Conservation (phyloP, 2,888 invertebrate genomes). For the Hyles lineata region DNA sequence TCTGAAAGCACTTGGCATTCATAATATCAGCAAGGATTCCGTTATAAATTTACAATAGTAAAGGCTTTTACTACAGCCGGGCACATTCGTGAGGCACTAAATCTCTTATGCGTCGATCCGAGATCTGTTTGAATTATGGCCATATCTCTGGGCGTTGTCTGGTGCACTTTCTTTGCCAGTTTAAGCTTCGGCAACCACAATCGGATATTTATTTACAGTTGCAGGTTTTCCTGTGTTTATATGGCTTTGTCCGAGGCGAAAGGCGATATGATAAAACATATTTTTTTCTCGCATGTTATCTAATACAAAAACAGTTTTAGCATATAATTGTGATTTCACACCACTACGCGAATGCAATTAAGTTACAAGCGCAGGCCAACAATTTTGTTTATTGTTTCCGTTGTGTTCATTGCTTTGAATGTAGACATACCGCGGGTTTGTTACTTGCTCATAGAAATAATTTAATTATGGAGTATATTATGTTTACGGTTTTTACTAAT, state of each 20-base stretch:
- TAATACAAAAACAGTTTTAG: constrained; percentile 16
- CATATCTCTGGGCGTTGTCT: constrained; percentile 54
- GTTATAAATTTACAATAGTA: constrained; percentile 28
- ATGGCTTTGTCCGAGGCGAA: constrained; percentile 28
- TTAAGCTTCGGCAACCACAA: constrained; percentile 59
- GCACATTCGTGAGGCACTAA: constrained; percentile 54
- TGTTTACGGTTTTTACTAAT: no score
- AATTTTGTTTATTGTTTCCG: constrained; percentile 19
- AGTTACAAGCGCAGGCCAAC: background rate
- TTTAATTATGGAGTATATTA: no score
- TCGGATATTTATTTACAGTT: constrained; percentile 37
- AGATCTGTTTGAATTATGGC: constrained; percentile 71
- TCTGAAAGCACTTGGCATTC: constrained; percentile 10
- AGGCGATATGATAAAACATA: constrained; percentile 24
- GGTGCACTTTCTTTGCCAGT: constrained; percentile 74
- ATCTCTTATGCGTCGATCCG: constrained; percentile 61
- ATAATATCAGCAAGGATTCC: constrained; percentile 18
- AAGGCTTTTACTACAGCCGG: constrained; percentile 42
- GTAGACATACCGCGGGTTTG: no score
- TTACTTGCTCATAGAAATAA: no score
- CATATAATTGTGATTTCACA: constrained; percentile 25
- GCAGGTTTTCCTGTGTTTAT: constrained; percentile 17
- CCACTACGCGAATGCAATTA: constrained; percentile 21
- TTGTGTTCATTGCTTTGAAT: background rate
- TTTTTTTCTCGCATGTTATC: constrained; percentile 24